phyloP scores from a whole-genome alignment of 1,140 invertebrate species.

The Aradophagus sp. region DNA sequence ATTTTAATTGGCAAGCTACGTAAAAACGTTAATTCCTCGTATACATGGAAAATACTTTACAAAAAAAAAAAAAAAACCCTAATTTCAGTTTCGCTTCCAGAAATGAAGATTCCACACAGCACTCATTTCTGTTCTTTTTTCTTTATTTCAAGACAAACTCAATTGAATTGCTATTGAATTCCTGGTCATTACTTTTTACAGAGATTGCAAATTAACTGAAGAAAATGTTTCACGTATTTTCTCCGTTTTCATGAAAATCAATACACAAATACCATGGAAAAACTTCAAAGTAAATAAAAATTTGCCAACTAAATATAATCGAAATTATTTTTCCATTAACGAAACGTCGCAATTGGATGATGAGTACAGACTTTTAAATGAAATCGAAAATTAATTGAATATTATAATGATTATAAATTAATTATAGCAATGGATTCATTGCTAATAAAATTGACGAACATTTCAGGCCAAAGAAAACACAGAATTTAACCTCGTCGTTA shows the following conservation, averaged over 20 bases:
- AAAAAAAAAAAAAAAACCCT: conserved; percentile 24
- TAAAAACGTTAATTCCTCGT: conserved; percentile 2
- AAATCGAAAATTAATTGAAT: too few species aligned
- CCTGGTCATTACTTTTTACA: conserved; percentile 47
- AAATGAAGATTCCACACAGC: conserved; percentile 31
- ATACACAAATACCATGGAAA: conserved; percentile 1
- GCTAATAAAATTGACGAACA: too few species aligned
- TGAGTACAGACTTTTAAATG: too few species aligned
- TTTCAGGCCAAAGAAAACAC: too few species aligned
- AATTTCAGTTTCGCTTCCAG: conserved; percentile 23
- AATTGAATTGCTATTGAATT: conserved; percentile 48
- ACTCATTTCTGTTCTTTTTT: conserved; percentile 21
- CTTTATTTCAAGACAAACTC: conserved; percentile 44
- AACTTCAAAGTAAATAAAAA: not conserved
- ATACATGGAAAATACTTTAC: conserved; percentile 14
- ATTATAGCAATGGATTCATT: too few species aligned
- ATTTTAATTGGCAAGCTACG: too few species aligned
- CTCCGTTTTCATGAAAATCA: conserved; percentile 27
- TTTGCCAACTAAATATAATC: too few species aligned
- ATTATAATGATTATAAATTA: too few species aligned
- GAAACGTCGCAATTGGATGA: too few species aligned
- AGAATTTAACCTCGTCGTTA: too few species aligned
- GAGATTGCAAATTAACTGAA: conserved; percentile 47
- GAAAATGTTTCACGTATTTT: conserved; percentile 30
- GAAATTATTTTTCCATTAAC: too few species aligned